Conservation (phyloP, 2,113 vertebrate genomes). For the Gymnarchus niloticus region DNA sequence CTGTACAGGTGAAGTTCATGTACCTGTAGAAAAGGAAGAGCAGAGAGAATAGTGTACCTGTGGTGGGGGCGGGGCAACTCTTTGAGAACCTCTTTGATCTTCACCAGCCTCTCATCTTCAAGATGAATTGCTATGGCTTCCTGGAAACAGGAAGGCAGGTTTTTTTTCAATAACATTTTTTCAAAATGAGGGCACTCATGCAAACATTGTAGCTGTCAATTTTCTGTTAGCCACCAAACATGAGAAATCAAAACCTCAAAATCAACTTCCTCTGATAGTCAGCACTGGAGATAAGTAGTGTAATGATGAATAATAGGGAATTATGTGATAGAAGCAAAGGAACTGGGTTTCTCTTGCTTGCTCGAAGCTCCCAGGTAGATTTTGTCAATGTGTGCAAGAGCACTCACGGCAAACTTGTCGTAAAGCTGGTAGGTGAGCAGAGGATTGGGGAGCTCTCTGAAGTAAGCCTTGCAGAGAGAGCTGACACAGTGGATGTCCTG, state of each 20-base stretch:
- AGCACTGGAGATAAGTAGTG: not conserved
- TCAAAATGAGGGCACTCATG: too few species aligned
- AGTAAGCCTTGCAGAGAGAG: constrained; percentile 89
- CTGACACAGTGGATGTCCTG: constrained; percentile 96
- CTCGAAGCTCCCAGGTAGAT: too few species aligned
- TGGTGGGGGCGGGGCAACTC: constrained; percentile 77
- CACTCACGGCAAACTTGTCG: constrained; percentile 87
- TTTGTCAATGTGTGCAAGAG: not conserved
- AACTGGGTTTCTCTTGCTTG: not conserved
- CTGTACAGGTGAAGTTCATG: not conserved
- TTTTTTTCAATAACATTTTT: not conserved
- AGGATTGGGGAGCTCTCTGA: constrained; percentile 88
- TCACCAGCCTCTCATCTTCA: constrained; percentile 80
- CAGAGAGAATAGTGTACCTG: constrained; percentile 55
- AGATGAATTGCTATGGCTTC: constrained; percentile 81
- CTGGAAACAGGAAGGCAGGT: constrained; percentile 47
- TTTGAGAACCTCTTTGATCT: constrained; percentile 80
- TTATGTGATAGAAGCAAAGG: not conserved
- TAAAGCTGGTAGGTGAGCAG: constrained; percentile 93
- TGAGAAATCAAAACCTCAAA: too few species aligned
- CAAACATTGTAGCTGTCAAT: not conserved
- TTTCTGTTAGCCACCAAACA: not conserved
- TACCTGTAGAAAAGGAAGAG: constrained; percentile 63
- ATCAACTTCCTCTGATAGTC: not conserved
- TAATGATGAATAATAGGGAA: not conserved